Evolutionary conservation across 2,113 vertebrate genomes (phyloP), one percentile per base, ranked within the genome.

Genomic region (Petromus typicus): DNA sequence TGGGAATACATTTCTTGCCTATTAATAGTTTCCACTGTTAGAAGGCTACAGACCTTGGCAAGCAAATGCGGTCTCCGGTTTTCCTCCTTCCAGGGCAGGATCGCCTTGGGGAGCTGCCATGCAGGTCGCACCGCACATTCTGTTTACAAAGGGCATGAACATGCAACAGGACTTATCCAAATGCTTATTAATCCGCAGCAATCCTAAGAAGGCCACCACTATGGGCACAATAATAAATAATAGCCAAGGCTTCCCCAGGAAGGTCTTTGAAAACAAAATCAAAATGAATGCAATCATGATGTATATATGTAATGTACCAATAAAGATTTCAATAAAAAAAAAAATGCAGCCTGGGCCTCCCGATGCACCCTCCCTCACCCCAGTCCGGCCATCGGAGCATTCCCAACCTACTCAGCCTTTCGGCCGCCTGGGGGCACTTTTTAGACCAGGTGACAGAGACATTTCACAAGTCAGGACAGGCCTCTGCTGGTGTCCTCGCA

Each of bases 1-100:
- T 10, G 84, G 86, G 59, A 79, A 40, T 73, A 69, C 8, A 90
- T 92, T 89, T 94, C 96, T 84, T 71, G 83, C 83, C 97, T 97
- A 98, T 96, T 97, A 97, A 97, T 97, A 97, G 97, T 94, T 69
- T 66, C 84, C 40, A 71, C 48, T 56, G 54, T 54, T 90, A 92
- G 67, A 91, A 86, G 83, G 45, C 83, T 84, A 34, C 43, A 66
- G 45, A n/a, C 59, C 40, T 4, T 91, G 97, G 96, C 96, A 91
- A 93, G 69, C 87, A 40, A 43, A n/a, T 2, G 1, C 0, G 37
- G 63, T 82, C 89, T 97, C 91, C 27, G 86, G 67, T 91, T 95
- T 94, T 95, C 86, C 93, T 79, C 22, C 37, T 67, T 85, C 67
- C 75, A 4, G 34, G 59, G n/a, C 64, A 83, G 78, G 84, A 91